Evolutionary conservation across 2,888 invertebrate species (phyloP).

Genomic region (Drosophila anceps): DNA sequence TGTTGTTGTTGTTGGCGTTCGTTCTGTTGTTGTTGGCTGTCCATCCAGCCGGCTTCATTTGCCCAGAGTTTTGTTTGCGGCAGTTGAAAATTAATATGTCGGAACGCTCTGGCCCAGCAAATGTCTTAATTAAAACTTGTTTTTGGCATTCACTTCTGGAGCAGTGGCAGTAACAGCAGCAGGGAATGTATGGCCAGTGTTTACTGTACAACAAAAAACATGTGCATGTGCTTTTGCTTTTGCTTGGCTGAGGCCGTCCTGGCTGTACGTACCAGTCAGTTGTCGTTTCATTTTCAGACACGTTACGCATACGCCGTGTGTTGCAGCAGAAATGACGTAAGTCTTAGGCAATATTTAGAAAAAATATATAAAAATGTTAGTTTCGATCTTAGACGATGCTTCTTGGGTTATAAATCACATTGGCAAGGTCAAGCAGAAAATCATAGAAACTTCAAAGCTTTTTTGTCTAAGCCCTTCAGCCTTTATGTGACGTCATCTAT

Average conservation of each 20-base stretch:
- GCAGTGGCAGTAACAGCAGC: neutral
- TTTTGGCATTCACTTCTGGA: slow-evolving; percentile 45
- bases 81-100: slow-evolving; percentile 71
- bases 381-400: neutral
- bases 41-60: slow-evolving; percentile 54
- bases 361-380: neutral
- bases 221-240: slow-evolving; percentile 23
- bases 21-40: slow-evolving; percentile 33
- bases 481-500: neutral
- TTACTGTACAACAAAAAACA: slow-evolving; percentile 40
- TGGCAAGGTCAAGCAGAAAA: neutral
- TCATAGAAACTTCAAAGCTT: no score
- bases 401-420: neutral
- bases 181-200: slow-evolving; percentile 28
- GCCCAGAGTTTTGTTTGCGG: slow-evolving; percentile 56
- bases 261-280: slow-evolving; percentile 2
- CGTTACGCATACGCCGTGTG: slow-evolving; percentile 58
- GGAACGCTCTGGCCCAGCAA: slow-evolving; percentile 61
- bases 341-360: neutral
- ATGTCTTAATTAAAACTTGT: slow-evolving; percentile 76
- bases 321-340: neutral
- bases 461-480: no score
- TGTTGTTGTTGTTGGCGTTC: slow-evolving; percentile 20
- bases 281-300: slow-evolving; percentile 50
- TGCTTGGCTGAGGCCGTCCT: slow-evolving; percentile 37